These are phyloP conservation scores for Lerista edwardsae DNA, from an alignment of 2,797 vertebrate species.

Conservation along the genomic window DNA sequence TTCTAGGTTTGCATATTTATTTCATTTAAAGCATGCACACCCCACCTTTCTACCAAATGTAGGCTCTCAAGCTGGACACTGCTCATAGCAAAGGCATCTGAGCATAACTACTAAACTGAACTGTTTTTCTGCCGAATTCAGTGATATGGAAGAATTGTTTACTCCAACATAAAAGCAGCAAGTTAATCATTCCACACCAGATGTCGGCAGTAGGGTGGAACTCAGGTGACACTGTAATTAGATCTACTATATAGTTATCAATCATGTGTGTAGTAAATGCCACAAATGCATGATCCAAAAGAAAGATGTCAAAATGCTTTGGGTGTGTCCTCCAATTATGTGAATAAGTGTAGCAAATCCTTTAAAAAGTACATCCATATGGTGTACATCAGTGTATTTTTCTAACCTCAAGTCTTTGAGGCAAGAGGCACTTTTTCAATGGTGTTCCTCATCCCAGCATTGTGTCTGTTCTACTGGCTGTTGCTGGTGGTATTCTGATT, in stretches of 20 bases:
- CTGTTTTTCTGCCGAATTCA: not conserved
- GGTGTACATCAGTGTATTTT: not conserved
- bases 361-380: conserved; percentile 40
- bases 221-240: conserved; percentile 3
- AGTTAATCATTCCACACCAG: not conserved
- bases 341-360: conserved; percentile 36
- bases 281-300: conserved; percentile 4
- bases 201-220: not conserved
- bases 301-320: conserved; percentile 43
- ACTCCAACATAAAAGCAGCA: not conserved
- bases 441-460: too few relatives aligned
- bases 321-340: conserved; percentile 12
- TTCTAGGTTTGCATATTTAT: not conserved
- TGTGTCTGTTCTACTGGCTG: too few relatives aligned
- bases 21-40: not conserved
- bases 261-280: conserved; percentile 6
- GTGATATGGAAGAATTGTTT: conserved; percentile 8
- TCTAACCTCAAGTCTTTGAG: not conserved
- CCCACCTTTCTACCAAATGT: not conserved
- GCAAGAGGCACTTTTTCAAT: too few relatives aligned
- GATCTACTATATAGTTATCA: conserved; percentile 16
- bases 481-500: too few relatives aligned
- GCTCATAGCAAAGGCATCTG: not conserved
- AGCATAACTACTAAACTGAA: not conserved
- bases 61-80: not conserved